Evolutionary conservation across 2,888 invertebrate species (phyloP).

Genomic region (Harpagoxenus sublaevis): DNA sequence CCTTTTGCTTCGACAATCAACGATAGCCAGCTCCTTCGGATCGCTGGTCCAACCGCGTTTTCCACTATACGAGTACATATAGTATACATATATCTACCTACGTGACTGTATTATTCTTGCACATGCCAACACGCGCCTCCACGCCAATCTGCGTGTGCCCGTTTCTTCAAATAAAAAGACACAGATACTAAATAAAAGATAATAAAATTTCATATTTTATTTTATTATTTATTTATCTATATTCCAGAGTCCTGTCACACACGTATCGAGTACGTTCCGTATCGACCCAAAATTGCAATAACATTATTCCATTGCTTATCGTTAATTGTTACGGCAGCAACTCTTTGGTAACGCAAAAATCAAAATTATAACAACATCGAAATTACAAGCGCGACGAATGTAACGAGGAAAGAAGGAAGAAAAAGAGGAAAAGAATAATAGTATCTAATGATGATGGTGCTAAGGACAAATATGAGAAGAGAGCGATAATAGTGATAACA

Average conservation of each 20-base stretch:
- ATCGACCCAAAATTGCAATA: too few relatives aligned
- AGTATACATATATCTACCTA: not conserved
- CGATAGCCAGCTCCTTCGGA: not conserved
- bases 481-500: not conserved
- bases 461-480: not conserved
- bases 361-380: not conserved
- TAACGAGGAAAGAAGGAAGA: not conserved
- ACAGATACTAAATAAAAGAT: too few relatives aligned
- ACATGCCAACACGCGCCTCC: too few relatives aligned
- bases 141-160: not conserved
- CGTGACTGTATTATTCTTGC: not conserved
- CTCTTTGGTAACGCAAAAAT: not conserved
- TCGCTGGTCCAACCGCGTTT: not conserved
- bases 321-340: not conserved
- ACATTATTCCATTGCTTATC: not conserved
- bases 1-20: not conserved
- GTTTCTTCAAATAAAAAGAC: not conserved
- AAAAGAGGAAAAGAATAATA: too few relatives aligned
- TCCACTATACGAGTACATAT: not conserved
- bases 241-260: not conserved
- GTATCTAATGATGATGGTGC: not conserved
- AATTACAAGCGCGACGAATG: not conserved
- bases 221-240: not conserved
- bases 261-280: not conserved
- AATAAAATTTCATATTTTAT: not conserved